Evolutionary conservation across 1,140 invertebrate genomes (phyloP).

Genomic region (Helicoverpa armigera): DNA sequence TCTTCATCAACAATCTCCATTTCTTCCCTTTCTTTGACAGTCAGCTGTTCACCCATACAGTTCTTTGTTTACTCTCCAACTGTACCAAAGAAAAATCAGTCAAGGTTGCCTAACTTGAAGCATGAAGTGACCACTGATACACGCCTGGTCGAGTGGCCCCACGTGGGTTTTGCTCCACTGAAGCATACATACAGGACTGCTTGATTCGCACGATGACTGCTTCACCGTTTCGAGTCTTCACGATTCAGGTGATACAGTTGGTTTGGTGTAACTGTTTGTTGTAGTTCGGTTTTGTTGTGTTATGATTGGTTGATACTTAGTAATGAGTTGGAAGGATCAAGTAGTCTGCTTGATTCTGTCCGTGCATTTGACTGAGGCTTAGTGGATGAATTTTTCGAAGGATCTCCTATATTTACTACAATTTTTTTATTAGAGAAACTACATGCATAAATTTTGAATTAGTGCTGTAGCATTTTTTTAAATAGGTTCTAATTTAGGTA

Average conservation of each 20-base stretch:
- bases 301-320: not conserved
- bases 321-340: too few relatives aligned
- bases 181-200: conserved; percentile 45
- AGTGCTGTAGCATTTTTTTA: too few relatives aligned
- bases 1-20: too few relatives aligned
- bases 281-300: not conserved
- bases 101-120: conserved; percentile 34
- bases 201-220: conserved; percentile 51
- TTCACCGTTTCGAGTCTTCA: conserved; percentile 12
- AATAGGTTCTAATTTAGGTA: too few relatives aligned
- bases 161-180: conserved; percentile 44
- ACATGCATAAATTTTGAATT: too few relatives aligned
- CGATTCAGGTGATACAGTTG: conserved; percentile 7
- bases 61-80: not conserved
- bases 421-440: too few relatives aligned
- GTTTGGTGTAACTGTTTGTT: conserved; percentile 18
- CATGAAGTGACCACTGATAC: conserved; percentile 15
- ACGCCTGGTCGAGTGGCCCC: conserved; percentile 42
- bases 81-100: conserved; percentile 4
- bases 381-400: too few relatives aligned
- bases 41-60: too few relatives aligned
- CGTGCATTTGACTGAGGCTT: too few relatives aligned
- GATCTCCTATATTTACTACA: too few relatives aligned
- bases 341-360: too few relatives aligned
- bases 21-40: too few relatives aligned